Evolutionary conservation across 2,888 invertebrate species (phyloP).

Genomic region (Drosophila imparisetae): DNA sequence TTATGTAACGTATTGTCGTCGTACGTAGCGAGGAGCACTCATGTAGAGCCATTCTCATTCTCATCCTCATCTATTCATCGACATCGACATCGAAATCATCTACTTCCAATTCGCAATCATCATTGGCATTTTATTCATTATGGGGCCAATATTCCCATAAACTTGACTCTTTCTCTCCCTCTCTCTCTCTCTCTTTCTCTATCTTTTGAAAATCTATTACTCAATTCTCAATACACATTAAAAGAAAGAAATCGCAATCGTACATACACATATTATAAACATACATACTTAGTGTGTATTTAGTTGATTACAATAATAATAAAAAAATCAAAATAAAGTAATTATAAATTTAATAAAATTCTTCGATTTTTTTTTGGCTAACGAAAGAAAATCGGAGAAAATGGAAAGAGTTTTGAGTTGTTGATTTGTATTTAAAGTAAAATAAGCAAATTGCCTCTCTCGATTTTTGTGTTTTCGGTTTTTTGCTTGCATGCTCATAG

Average conservation of each 20-base stretch:
- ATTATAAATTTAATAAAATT: neutral
- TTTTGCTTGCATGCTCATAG: slow-evolving; percentile 85
- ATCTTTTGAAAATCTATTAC: slow-evolving; percentile 4
- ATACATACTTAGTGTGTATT: slow-evolving; percentile 40
- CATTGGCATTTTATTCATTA: slow-evolving; percentile 21
- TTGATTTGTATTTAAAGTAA: slow-evolving; percentile 28
- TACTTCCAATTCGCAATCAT: slow-evolving; percentile 12
- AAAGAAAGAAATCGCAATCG: slow-evolving; percentile 11
- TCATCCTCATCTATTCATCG: slow-evolving; percentile 1
- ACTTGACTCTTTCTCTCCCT: slow-evolving; percentile 16
- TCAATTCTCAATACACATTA: slow-evolving; percentile 20
- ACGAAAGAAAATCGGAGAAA: slow-evolving; percentile 23
- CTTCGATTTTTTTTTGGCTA: slow-evolving; percentile 2
- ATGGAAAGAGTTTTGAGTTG: slow-evolving; percentile 14
- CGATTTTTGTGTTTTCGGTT: slow-evolving; percentile 71
- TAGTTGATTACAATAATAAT: slow-evolving; percentile 15
- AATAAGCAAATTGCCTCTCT: slow-evolving; percentile 58
- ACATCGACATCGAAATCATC: neutral
- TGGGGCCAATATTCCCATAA: slow-evolving; percentile 8
- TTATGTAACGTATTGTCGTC: slow-evolving; percentile 61
- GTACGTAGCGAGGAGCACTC: slow-evolving; percentile 33
- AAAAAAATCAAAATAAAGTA: neutral
- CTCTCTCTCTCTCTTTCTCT: slow-evolving; percentile 6
- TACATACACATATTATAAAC: slow-evolving; percentile 7
- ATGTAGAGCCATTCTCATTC: slow-evolving; percentile 29